These are phyloP conservation scores for Climacteris rufus DNA, from an alignment of 2,113 vertebrate genomes.

Conservation along the genomic window DNA sequence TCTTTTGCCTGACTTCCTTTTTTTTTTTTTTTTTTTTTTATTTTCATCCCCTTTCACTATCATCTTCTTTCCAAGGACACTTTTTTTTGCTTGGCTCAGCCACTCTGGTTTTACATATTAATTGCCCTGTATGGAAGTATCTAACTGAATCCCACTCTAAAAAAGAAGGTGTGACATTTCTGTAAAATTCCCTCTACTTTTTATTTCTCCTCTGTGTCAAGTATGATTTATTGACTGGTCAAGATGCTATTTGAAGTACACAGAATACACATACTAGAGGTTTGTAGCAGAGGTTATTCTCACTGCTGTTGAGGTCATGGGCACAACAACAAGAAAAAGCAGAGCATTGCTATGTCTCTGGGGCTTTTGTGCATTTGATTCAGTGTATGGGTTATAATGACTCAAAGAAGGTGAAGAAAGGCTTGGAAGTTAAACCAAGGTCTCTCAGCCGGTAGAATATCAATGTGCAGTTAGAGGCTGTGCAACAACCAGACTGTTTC, in stretches of 20 bases:
- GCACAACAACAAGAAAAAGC: neutral
- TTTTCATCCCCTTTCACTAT: neutral
- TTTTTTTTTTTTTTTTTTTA: neutral
- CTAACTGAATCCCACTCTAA: neutral
- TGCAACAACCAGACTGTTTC: neutral
- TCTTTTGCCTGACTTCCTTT: neutral
- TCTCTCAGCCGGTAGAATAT: neutral
- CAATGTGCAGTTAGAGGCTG: neutral
- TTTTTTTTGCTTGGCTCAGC: neutral
- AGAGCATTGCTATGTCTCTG: neutral
- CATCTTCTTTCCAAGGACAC: neutral
- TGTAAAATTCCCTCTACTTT: neutral
- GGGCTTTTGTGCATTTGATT: neutral
- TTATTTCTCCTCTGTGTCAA: neutral
- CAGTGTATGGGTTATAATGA: neutral
- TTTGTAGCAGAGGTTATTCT: neutral
- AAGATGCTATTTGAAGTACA: conserved; percentile 19
- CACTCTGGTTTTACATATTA: neutral
- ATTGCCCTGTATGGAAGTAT: neutral
- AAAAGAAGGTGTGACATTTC: neutral
- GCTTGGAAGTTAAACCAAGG: neutral
- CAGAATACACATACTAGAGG: neutral
- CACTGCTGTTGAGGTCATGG: neutral
- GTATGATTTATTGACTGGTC: conserved; percentile 18
- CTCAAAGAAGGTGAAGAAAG: neutral